A percentile compares a stretch with the other conserved stretches of the same genome.
Evolutionary conservation across 2,888 invertebrate species (phyloP).

Genomic region (Xestia c-nigrum): DNA sequence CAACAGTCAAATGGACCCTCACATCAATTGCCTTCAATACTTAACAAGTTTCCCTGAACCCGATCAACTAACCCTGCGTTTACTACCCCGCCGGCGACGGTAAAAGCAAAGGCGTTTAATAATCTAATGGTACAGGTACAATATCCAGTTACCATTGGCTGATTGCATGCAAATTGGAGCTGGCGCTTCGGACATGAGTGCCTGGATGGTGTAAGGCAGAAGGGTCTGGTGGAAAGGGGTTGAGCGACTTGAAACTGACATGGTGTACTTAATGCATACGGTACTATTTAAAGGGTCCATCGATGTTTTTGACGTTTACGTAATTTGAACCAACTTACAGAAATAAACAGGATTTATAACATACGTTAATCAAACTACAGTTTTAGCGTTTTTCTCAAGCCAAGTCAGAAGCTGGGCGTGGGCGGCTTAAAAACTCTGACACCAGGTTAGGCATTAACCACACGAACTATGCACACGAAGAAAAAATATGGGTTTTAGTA

Average conservation of each 20-base stretch:
- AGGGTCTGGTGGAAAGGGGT: not conserved
- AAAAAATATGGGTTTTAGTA: too few relatives aligned
- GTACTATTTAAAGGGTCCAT: not conserved
- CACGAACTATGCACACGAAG: too few relatives aligned
- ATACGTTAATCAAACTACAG: not conserved
- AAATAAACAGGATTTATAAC: not conserved
- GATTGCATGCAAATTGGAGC: slow-evolving; percentile 70
- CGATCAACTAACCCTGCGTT: slow-evolving; percentile 26
- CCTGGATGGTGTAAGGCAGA: slow-evolving; percentile 50
- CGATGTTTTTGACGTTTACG: not conserved
- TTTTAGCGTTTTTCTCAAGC: not conserved
- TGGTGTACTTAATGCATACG: not conserved
- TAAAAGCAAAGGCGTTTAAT: slow-evolving; percentile 55
- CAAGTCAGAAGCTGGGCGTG: too few relatives aligned
- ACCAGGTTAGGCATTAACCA: too few relatives aligned
- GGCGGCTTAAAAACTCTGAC: too few relatives aligned
- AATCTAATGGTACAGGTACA: slow-evolving; percentile 67
- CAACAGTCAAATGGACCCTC: not conserved
- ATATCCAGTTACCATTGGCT: slow-evolving; percentile 67
- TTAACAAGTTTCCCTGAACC: slow-evolving; percentile 30
- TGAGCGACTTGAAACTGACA: not conserved
- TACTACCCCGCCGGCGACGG: not conserved
- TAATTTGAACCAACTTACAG: not conserved
- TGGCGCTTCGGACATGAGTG: slow-evolving; percentile 69
- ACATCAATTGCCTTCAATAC: slow-evolving; percentile 16